Percentiles rank a stretch among this genome's conserved stretches.
Conservation (phyloP, 2,797 vertebrate genomes). For the Picus viridis region DNA sequence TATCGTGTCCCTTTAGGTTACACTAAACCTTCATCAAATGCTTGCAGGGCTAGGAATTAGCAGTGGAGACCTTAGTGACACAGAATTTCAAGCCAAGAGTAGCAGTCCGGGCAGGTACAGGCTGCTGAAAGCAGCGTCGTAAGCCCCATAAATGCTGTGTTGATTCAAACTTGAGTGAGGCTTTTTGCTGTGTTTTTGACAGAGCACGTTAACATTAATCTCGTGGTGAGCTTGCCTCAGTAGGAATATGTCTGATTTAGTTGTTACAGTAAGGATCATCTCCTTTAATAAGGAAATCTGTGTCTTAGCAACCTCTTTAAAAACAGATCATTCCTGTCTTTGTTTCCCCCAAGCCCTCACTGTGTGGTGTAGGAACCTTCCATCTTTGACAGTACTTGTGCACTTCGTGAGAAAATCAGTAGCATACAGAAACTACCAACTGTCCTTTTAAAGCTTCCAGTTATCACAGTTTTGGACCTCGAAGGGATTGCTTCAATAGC, state of each 20-base stretch:
- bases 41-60: not conserved
- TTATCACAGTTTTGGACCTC: not conserved
- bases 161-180: conserved; percentile 28
- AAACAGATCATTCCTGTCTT: not conserved
- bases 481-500: conserved; percentile 29
- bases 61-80: not conserved
- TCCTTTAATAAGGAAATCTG: conserved; percentile 56
- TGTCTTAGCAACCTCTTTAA: conserved; percentile 31
- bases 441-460: not conserved
- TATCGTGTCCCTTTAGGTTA: not conserved
- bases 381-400: not conserved
- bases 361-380: not conserved
- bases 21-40: not conserved
- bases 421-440: not conserved
- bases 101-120: not conserved
- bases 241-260: conserved; percentile 5
- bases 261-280: conserved; percentile 43
- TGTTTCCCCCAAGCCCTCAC: not conserved
- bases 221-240: not conserved
- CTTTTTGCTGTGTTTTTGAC: not conserved
- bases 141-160: not conserved
- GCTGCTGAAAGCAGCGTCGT: not conserved
- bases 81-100: not conserved
- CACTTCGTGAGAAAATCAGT: not conserved
- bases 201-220: not conserved